Conservation (phyloP, 2,888 invertebrate genomes). For the Agonopterix heracliana region DNA sequence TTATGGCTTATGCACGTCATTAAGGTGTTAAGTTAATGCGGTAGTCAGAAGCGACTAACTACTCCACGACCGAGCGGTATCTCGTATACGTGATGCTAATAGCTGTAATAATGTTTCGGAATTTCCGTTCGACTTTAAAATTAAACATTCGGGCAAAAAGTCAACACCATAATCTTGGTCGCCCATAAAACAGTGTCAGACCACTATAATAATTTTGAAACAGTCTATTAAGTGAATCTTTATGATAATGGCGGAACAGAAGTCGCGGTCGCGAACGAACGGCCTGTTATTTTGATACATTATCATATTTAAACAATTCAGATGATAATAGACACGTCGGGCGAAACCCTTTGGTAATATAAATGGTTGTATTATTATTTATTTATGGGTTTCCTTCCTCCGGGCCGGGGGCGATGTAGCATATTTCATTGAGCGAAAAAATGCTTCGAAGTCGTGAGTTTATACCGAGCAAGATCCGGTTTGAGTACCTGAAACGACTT, state of each 20-base stretch:
- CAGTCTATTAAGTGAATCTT: slow-evolving; percentile 75
- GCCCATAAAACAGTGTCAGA: slow-evolving; percentile 62
- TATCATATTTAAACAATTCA: slow-evolving; percentile 77
- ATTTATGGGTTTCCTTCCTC: slow-evolving; percentile 74
- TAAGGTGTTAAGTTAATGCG: slow-evolving; percentile 21
- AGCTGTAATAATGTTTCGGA: slow-evolving; percentile 25
- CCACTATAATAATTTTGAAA: slow-evolving; percentile 70
- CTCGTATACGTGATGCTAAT: slow-evolving; percentile 9
- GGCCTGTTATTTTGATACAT: slow-evolving; percentile 74
- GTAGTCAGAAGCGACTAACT: slow-evolving; percentile 13
- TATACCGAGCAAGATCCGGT: slow-evolving; percentile 65
- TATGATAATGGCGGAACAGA: slow-evolving; percentile 72
- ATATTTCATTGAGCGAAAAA: slow-evolving; percentile 75
- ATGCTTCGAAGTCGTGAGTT: slow-evolving; percentile 71
- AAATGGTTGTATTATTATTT: slow-evolving; percentile 76
- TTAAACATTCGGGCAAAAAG: slow-evolving; percentile 43
- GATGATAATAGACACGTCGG: slow-evolving; percentile 76
- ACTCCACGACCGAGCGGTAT: not conserved
- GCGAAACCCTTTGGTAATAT: slow-evolving; percentile 75
- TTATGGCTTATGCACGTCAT: slow-evolving; percentile 17
- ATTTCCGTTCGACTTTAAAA: slow-evolving; percentile 36
- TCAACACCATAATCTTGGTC: slow-evolving; percentile 49
- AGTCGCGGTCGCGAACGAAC: slow-evolving; percentile 66
- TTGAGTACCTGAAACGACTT: slow-evolving; percentile 70
- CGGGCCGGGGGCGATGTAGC: slow-evolving; percentile 65